Evolutionary conservation across 2,888 invertebrate genomes (phyloP), one percentile per base, ranked within the genome.

Genomic region (Hemicrepidius hirtus): DNA sequence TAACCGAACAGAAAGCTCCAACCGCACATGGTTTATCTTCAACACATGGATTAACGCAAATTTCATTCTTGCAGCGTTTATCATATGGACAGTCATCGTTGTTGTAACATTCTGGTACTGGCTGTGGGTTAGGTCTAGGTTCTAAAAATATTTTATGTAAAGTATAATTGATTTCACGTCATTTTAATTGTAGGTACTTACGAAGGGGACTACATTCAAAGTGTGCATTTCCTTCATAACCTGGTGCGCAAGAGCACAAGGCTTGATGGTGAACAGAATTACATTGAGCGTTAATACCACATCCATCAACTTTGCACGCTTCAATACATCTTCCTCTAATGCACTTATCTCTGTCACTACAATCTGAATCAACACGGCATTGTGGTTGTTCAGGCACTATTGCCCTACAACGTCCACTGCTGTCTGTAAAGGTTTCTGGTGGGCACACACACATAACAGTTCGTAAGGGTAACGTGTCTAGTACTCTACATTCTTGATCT

Each of bases 371-470:
- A 0, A 88, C 86, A 60, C 90, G 89, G 82, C 96, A 96, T 79
- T 93, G 91, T 2, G 87, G 84, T 73, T 87, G 83, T 2, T 89
- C 87, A 73, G 78, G 77, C 32, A 77, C 68, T 3, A 86, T 82
- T 0, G 85, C 73, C 75, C 91, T 90, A 84, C 96, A 96, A 76
- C 91, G 91, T 77, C 93, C 94, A 66, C 92, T 91, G 5, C 89
- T 89, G 76, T 94, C 93, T 0, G 92, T 91, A 50, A 94, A 90
- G 0, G 94, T 94, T 74, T 96, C 95, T 44, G 93, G 90, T 13
- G 95, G 94, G 86, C 97, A 97, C 81, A 94, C 91, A 83, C 97
- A 97, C 79, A 96, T 94, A 79, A 96, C 92, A 0, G 96, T 95
- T 63, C 95, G 91, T 75, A 96, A 86, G 1, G 97, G 96, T 53